Base-by-base conservation (phyloP, 2,888 invertebrate genomes). In the Amorpha juglandis region DNA sequence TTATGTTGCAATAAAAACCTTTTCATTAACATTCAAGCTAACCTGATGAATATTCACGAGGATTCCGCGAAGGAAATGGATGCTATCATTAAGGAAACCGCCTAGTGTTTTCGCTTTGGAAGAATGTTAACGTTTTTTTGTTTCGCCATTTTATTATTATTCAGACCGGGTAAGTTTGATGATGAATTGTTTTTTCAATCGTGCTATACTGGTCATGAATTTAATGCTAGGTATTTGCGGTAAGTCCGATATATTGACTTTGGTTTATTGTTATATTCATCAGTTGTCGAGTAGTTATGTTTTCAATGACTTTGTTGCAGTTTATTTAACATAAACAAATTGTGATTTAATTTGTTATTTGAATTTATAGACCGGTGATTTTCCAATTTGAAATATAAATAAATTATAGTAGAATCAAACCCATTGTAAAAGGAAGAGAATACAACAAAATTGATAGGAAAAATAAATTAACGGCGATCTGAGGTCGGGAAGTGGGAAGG, bases 21-120 rank as follows among this genome's bases (percentile, higher is more conserved):
- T 14, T 12, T 38, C 33, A 68, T 67, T 63, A 67, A 67, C 62
- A 65, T 71, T 67, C 63, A 42, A 19, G 69, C 62, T 67, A 50
- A 62, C 66, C 63, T 68, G 55, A 77, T 78, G 68, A 78, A 78
- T 79, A 79, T 79, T 74, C 70, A 79, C 72, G 64, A 69, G 58
- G 35, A 33, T 58, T 65, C 70, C 67, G 66, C 63, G 63, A 71
- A 72, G 71, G 74, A 70, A 70, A 69, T 71, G 67, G 67, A 69
- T 68, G 65, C 68, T 69, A 71, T 74, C 70, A 55, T 71, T 67
- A 67, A 73, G 73, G 74, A 74, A 78, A 73, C 71, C 68, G 69
- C 70, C 69, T 74, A 73, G 74, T 73, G 74, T 76, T 50, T 50
- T 69, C 71, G 67, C 64, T 68, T 73, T 63, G 66, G 63, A 68